Evolutionary conservation across 2,113 vertebrate species (phyloP).

Genomic region (Collichthys lucidus): DNA sequence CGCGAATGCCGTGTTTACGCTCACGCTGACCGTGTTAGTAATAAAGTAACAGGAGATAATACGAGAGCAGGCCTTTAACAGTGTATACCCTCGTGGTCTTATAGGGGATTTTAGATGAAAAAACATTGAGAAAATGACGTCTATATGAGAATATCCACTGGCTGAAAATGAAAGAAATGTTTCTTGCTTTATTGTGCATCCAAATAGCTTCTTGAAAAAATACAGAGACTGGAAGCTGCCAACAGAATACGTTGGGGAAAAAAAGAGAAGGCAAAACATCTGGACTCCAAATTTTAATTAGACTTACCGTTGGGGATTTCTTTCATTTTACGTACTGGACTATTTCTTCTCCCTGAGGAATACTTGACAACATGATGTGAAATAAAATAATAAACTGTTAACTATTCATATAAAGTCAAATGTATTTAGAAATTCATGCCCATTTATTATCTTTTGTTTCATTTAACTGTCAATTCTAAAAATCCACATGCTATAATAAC

Average conservation of each 20-base stretch:
- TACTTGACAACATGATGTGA: slow-evolving; percentile 67
- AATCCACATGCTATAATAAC: neutral
- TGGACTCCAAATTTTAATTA: slow-evolving; percentile 85
- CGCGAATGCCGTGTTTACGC: slow-evolving; percentile 22
- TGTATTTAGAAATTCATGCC: slow-evolving; percentile 29
- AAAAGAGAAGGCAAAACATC: slow-evolving; percentile 82
- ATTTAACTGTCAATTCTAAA: slow-evolving; percentile 13
- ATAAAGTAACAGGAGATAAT: slow-evolving; percentile 31
- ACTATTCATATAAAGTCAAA: slow-evolving; percentile 43
- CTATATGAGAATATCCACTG: slow-evolving; percentile 74
- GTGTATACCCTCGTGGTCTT: slow-evolving; percentile 23
- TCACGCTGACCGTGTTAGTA: slow-evolving; percentile 18
- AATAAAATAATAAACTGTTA: slow-evolving; percentile 46
- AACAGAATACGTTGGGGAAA: slow-evolving; percentile 76
- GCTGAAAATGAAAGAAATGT: slow-evolving; percentile 77
- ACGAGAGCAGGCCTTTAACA: slow-evolving; percentile 28
- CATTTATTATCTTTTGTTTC: slow-evolving; percentile 11
- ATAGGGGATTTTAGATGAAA: slow-evolving; percentile 37
- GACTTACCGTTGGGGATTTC: slow-evolving; percentile 79
- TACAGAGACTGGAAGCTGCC: slow-evolving; percentile 74
- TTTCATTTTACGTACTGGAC: slow-evolving; percentile 71
- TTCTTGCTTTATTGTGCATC: slow-evolving; percentile 82
- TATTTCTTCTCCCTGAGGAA: slow-evolving; percentile 70
- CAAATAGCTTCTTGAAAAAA: slow-evolving; percentile 81
- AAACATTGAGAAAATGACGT: slow-evolving; percentile 55